Evolutionary conservation across 2,797 vertebrate species (phyloP).

Genomic region (Enteromius thamalakanensis): DNA sequence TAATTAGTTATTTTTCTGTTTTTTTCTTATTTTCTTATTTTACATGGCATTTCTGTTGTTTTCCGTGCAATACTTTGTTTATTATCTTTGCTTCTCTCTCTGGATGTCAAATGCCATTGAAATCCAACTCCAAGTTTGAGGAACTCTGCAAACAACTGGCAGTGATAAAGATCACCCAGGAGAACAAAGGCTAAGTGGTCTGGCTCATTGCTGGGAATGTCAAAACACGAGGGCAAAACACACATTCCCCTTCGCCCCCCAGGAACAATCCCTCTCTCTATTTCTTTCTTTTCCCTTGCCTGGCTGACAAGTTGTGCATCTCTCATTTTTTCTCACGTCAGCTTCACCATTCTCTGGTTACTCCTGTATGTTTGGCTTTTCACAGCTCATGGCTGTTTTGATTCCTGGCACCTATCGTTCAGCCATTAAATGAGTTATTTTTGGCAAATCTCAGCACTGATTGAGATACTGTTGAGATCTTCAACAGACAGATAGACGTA

Average conservation of each 20-base stretch:
- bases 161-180: constrained; percentile 45
- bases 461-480: background rate
- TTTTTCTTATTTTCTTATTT: background rate
- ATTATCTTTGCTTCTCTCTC: constrained; percentile 34
- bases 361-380: constrained; percentile 14
- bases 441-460: constrained; percentile 15
- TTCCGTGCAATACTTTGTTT: constrained; percentile 44
- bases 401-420: constrained; percentile 30
- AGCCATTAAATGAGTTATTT: background rate
- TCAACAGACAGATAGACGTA: background rate
- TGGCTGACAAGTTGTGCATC: background rate
- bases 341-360: background rate
- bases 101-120: constrained; percentile 23
- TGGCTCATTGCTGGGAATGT: constrained; percentile 49
- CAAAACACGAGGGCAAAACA: constrained; percentile 55
- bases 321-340: background rate
- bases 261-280: background rate
- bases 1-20: background rate
- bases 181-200: constrained; percentile 51
- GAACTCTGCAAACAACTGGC: constrained; percentile 50
- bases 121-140: constrained; percentile 31
- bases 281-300: background rate
- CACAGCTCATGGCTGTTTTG: constrained; percentile 29
- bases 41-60: background rate
- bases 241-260: background rate